phyloP scores from a whole-genome alignment of 2,113 vertebrate species.

The Leptobrachium leishanense region DNA sequence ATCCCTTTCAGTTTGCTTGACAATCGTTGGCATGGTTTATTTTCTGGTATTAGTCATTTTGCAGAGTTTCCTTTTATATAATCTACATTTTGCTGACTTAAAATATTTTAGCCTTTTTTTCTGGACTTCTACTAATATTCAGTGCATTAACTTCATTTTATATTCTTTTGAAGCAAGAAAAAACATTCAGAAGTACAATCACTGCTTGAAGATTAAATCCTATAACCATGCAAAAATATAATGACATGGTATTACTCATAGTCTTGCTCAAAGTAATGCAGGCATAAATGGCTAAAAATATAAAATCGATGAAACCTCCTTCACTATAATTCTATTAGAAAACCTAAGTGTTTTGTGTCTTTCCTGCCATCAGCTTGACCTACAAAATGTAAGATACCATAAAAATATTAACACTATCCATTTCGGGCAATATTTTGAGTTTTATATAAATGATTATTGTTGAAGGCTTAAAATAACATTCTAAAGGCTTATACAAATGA shows the following conservation, averaged over 20 bases:
- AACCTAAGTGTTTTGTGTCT: not conserved
- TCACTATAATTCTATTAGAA: slow-evolving; percentile 9
- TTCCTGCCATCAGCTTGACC: not conserved
- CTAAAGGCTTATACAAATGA: no score
- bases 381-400: not conserved
- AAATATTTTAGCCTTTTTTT: slow-evolving; percentile 22
- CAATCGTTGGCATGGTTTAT: not conserved
- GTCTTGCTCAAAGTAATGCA: slow-evolving; percentile 8
- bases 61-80: slow-evolving; percentile 16
- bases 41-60: not conserved
- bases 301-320: slow-evolving; percentile 7
- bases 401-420: no score
- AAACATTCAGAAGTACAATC: not conserved
- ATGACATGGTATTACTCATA: slow-evolving; percentile 13
- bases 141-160: slow-evolving; percentile 19
- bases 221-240: slow-evolving; percentile 37
- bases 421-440: no score
- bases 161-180: slow-evolving; percentile 10
- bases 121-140: slow-evolving; percentile 1
- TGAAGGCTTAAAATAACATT: no score
- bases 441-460: no score
- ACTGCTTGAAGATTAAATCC: slow-evolving; percentile 10
- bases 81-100: slow-evolving; percentile 19
- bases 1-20: not conserved
- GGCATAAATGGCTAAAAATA: slow-evolving; percentile 29